Conservation (phyloP, 2,797 vertebrate genomes). For the Loris lydekkerianus region DNA sequence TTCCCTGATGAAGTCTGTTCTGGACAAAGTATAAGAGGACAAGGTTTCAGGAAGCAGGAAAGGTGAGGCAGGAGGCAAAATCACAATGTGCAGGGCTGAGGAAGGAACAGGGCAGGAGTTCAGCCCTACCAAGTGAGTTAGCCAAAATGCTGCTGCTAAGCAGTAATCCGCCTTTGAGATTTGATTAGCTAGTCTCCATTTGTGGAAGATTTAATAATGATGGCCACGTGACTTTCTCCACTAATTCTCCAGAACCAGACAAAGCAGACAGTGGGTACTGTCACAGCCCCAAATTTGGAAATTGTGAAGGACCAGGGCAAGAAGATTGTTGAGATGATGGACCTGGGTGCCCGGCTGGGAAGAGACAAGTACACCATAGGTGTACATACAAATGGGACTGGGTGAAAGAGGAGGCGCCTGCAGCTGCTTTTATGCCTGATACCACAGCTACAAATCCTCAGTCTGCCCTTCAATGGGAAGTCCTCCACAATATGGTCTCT, state of each 20-base stretch:
- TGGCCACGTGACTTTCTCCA: background rate
- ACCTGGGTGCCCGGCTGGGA: background rate
- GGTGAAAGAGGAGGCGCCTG: background rate
- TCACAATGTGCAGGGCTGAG: background rate
- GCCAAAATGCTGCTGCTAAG: background rate
- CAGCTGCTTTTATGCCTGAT: background rate
- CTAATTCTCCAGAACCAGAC: background rate
- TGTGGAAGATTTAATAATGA: background rate
- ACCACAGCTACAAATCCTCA: background rate
- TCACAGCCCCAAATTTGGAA: background rate
- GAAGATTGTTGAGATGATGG: background rate
- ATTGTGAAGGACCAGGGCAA: background rate
- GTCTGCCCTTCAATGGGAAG: background rate
- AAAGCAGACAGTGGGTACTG: background rate
- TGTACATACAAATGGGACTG: background rate
- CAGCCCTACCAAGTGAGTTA: background rate
- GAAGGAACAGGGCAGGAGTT: background rate
- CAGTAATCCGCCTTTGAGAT: background rate
- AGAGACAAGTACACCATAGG: background rate
- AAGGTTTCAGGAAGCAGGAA: background rate
- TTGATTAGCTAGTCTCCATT: background rate
- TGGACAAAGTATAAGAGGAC: background rate
- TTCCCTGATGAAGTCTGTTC: background rate
- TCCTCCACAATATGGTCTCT: background rate
- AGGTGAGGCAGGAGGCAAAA: background rate